A percentile compares a stretch with the other conserved stretches of the same genome.
Conservation (phyloP, 2,797 vertebrate species). For the Oceanodroma leucorhoa region DNA sequence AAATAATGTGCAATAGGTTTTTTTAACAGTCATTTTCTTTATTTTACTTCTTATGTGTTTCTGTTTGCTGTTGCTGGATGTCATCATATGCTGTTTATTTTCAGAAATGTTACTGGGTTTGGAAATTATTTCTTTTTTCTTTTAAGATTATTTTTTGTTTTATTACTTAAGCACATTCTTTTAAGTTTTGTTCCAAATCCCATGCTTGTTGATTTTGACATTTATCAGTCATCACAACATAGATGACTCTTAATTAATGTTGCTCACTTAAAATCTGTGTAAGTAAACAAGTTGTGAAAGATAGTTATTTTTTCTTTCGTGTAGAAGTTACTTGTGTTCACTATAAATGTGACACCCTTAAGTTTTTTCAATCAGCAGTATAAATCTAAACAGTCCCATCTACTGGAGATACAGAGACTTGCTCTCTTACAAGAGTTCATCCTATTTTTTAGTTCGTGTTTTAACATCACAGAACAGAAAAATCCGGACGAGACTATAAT, state of each 20-base stretch:
- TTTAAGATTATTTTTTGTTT: neutral
- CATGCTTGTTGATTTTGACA: neutral
- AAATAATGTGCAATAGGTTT: neutral
- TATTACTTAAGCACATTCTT: neutral
- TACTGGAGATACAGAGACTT: constrained; percentile 46
- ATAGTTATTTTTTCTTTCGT: neutral
- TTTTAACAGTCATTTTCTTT: neutral
- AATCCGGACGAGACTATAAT: neutral
- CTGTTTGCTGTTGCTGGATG: neutral
- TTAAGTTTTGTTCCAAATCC: neutral
- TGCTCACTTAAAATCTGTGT: neutral
- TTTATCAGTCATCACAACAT: neutral
- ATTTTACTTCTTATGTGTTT: neutral
- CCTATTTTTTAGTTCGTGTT: neutral
- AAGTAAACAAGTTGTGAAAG: neutral
- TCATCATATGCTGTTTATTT: neutral
- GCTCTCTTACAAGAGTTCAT: neutral
- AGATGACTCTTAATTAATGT: neutral
- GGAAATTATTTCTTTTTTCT: neutral
- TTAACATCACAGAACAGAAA: neutral
- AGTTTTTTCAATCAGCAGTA: neutral
- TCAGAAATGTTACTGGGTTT: neutral
- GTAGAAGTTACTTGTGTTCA: neutral
- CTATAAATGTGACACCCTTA: neutral
- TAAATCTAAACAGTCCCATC: constrained; percentile 58